Conservation (phyloP, 53 echinoderm and acorn worm species). For the Echinometra lucunter region DNA sequence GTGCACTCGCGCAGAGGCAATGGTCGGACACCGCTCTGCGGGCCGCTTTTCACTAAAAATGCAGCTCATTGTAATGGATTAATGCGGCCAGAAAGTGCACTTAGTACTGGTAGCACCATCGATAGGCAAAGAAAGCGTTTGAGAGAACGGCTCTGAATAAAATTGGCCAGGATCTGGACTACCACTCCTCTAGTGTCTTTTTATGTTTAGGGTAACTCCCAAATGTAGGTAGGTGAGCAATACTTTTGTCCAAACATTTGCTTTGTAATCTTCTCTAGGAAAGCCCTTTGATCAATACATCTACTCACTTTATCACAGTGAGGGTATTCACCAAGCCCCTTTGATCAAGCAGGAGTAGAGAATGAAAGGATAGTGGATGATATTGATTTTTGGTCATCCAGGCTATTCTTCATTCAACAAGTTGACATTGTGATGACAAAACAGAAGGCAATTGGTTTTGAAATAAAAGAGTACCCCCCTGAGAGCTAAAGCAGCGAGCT, state of each 20-base stretch:
- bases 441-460: conserved; percentile 3
- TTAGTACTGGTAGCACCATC: no score
- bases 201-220: conserved; percentile 15
- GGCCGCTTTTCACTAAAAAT: no score
- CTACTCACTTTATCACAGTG: not conserved
- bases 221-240: not conserved
- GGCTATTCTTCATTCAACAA: not conserved
- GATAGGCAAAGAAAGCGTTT: no score
- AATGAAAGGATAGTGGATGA: not conserved
- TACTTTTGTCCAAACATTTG: not conserved
- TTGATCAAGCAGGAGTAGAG: not conserved
- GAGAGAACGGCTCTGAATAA: no score
- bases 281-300: not conserved
- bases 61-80: no score
- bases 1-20: no score
- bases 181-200: not conserved
- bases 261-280: not conserved
- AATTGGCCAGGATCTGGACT: no score
- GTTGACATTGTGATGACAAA: not conserved
- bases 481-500: not conserved
- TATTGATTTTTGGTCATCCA: not conserved
- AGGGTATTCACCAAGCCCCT: not conserved
- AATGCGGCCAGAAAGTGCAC: no score
- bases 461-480: not conserved
- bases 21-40: no score